Conservation (phyloP, 2,797 vertebrate species). For the Esox masquinongy region DNA sequence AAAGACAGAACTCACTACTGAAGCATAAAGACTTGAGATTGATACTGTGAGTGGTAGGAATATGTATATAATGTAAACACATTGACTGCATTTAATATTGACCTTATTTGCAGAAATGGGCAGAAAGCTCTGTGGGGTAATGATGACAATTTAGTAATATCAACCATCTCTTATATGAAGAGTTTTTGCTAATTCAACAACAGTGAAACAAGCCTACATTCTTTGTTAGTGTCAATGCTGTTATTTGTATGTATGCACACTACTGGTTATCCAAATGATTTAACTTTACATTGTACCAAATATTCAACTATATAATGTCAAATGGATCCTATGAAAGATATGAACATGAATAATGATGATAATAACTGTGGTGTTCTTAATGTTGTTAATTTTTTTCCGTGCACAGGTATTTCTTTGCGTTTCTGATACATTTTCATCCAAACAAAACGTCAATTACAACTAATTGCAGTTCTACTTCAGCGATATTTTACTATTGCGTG, state of each 20-base stretch:
- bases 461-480: constrained; percentile 3
- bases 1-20: no score
- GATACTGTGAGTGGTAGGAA: background rate
- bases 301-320: background rate
- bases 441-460: background rate
- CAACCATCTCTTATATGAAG: constrained; percentile 55
- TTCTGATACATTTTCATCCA: background rate
- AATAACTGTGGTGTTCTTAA: background rate
- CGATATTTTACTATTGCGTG: background rate
- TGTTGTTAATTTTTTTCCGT: background rate
- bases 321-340: no score
- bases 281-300: background rate
- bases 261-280: background rate
- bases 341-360: background rate
- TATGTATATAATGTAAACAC: background rate
- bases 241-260: background rate
- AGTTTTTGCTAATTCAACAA: constrained; percentile 39
- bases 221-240: background rate
- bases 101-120: background rate
- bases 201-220: background rate
- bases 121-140: background rate
- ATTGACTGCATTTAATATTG: background rate
- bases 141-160: constrained; percentile 50
- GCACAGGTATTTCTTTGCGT: no score
- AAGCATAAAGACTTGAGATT: constrained; percentile 27